Percentiles rank a stretch among this genome's conserved stretches.
These are phyloP conservation scores for Pelochelys cantorii DNA, from an alignment of 2,797 vertebrate genomes.

Conservation along the genomic window DNA sequence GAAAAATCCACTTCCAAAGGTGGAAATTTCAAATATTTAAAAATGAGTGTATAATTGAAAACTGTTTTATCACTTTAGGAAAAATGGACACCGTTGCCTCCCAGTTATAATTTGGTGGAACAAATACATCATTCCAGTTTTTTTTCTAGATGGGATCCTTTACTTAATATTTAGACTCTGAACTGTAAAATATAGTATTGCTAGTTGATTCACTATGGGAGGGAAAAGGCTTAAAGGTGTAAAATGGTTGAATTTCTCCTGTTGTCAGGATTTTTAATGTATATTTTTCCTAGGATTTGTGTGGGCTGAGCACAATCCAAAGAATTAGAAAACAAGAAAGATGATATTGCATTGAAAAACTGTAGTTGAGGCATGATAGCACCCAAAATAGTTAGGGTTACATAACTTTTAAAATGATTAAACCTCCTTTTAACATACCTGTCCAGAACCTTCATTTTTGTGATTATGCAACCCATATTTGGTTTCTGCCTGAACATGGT, in stretches of 20 bases:
- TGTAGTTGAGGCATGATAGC: not conserved
- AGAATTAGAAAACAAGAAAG: not conserved
- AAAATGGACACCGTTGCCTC: not conserved
- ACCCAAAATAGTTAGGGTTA: not conserved
- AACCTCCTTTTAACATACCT: not conserved
- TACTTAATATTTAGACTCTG: not conserved
- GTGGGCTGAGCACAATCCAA: not conserved
- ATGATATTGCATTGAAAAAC: not conserved
- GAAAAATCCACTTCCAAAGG: not conserved
- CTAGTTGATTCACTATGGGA: not conserved
- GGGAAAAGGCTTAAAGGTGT: not conserved
- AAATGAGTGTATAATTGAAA: not conserved
- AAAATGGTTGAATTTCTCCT: not conserved
- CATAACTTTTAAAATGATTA: not conserved
- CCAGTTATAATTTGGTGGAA: not conserved
- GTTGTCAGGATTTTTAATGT: not conserved
- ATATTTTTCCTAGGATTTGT: not conserved
- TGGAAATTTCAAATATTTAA: not conserved
- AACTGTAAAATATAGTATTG: not conserved
- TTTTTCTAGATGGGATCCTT: not conserved
- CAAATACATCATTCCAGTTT: not conserved
- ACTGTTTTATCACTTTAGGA: not conserved
- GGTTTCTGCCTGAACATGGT: not conserved
- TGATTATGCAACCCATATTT: not conserved
- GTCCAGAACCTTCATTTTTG: not conserved